These are phyloP conservation scores for Apamea crenata DNA, from an alignment of 2,888 invertebrate species.

Conservation along the genomic window DNA sequence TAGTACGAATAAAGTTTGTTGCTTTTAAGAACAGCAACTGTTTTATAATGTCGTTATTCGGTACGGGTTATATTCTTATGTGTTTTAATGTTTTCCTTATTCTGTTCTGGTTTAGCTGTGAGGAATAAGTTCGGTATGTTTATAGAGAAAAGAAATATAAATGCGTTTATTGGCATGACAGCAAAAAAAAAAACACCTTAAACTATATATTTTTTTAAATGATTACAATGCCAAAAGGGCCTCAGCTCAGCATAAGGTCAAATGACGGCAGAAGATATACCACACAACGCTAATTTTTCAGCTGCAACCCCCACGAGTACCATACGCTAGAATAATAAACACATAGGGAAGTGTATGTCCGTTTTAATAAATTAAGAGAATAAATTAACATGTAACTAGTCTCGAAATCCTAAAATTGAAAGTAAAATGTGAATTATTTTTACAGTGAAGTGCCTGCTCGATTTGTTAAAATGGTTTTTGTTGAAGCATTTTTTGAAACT, in stretches of 20 bases:
- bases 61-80: background rate
- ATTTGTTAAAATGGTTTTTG: background rate
- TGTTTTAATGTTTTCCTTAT: background rate
- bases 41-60: constrained; percentile 41
- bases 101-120: background rate
- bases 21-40: constrained; percentile 50
- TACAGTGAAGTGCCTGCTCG: background rate
- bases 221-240: background rate
- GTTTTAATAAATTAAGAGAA: no score
- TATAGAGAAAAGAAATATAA: background rate
- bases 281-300: background rate
- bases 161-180: no score
- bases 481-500: background rate
- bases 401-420: background rate
- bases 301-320: background rate
- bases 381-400: no score
- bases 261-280: background rate
- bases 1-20: constrained; percentile 66
- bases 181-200: no score
- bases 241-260: background rate
- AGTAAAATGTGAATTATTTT: background rate
- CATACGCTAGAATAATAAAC: background rate
- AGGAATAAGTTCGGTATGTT: background rate
- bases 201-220: no score
- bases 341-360: no score